phyloP scores from a whole-genome alignment of 2,888 invertebrate species.

The Campaea margaritaria region DNA sequence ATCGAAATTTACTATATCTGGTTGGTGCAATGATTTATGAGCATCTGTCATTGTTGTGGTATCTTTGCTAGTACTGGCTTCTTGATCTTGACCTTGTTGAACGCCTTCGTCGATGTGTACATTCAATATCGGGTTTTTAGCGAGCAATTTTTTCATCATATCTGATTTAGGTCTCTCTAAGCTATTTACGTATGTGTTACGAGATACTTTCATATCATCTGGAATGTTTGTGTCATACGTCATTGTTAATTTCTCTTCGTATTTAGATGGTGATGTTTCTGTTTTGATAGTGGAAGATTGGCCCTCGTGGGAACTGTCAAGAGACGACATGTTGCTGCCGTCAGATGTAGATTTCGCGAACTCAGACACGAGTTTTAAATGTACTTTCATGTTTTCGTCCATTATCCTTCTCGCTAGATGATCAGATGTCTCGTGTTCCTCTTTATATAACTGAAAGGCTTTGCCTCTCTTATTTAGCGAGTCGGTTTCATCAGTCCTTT shows the following conservation, averaged over 20 bases:
- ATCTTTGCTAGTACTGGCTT: slow-evolving; percentile 67
- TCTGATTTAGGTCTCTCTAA: slow-evolving; percentile 87
- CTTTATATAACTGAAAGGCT: slow-evolving; percentile 62
- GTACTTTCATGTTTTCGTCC: slow-evolving; percentile 81
- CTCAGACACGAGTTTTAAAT: slow-evolving; percentile 78
- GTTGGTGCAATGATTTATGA: slow-evolving; percentile 79
- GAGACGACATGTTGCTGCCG: slow-evolving; percentile 75
- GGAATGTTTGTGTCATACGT: slow-evolving; percentile 86
- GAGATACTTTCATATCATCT: slow-evolving; percentile 87
- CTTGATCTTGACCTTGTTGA: slow-evolving; percentile 51
- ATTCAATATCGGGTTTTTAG: slow-evolving; percentile 81
- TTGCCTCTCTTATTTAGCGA: slow-evolving; percentile 51
- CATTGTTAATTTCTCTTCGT: slow-evolving; percentile 76
- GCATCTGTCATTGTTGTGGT: slow-evolving; percentile 68
- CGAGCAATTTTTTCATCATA: slow-evolving; percentile 84
- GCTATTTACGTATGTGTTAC: slow-evolving; percentile 85
- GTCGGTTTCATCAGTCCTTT: slow-evolving; percentile 65
- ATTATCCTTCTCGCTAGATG: slow-evolving; percentile 77
- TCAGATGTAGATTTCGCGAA: slow-evolving; percentile 81
- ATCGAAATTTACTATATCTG: slow-evolving; percentile 81
- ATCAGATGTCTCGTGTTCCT: slow-evolving; percentile 76
- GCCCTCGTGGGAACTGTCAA: slow-evolving; percentile 69
- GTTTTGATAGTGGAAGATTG: slow-evolving; percentile 51
- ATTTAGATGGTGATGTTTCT: slow-evolving; percentile 63
- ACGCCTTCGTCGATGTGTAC: slow-evolving; percentile 73